Evolutionary conservation across 2,888 invertebrate species (phyloP), one percentile per base, ranked within the genome.

Genomic region (Doris montereyensis): DNA sequence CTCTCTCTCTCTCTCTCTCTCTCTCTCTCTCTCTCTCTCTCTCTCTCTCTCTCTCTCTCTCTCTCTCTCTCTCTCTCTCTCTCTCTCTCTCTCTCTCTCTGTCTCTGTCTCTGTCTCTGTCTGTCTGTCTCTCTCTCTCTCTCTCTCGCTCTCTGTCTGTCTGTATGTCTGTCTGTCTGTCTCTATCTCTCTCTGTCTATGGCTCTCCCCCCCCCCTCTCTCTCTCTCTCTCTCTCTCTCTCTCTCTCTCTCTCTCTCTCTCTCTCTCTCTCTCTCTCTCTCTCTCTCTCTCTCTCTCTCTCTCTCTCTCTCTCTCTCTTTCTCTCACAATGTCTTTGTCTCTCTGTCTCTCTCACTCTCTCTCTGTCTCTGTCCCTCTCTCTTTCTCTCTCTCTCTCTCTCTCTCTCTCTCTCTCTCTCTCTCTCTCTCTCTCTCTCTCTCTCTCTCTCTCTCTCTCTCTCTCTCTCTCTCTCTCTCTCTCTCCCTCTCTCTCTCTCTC

Each of bases 81-180:
- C n/a, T n/a, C n/a, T n/a, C n/a, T n/a, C 52, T 52, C 10, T 13
- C 52, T 52, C 10, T 13, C 52, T 52, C 10, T 13, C 52, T 52
- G 52, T 13, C 13, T 3, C 67, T 67, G 4, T n/a, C 67, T 67
- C 2, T 28, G 28, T 67, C 2, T 3, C 28, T 26, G 21, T 28
- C 28, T 67, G 35, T 8, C 71, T 71, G n/a, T 35, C n/a, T n/a
- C n/a, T n/a, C n/a, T n/a, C n/a, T n/a, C n/a, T n/a, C n/a, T n/a
- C n/a, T n/a, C n/a, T n/a, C n/a, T n/a, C n/a, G n/a, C n/a, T n/a
- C n/a, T n/a, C 71, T 71, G n/a, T 21, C 71, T 71, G n/a, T 21
- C 71, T 71, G n/a, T 34, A 32, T 71, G n/a, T 34, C 71, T 71
- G n/a, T 71, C 71, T 71, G 34, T 71, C 71, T 71, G 34, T 71